phyloP scores from a whole-genome alignment of 2,888 invertebrate genomes.

The Tenthredo livida region DNA sequence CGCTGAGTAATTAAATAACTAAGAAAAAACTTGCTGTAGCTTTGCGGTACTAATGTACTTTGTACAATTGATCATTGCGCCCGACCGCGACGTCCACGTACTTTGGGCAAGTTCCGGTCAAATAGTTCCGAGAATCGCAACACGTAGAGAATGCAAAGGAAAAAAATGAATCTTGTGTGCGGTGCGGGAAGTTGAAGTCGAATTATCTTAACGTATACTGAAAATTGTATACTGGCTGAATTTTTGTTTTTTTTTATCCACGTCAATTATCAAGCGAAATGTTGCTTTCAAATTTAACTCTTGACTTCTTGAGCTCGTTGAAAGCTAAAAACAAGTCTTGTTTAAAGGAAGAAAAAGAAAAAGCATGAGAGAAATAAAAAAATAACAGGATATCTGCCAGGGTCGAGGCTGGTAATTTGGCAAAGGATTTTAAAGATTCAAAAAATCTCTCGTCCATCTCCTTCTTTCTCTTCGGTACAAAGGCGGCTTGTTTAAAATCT shows the following conservation, averaged over 20 bases:
- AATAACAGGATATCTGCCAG: not conserved
- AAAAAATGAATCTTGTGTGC: not conserved
- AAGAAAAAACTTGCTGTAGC: not conserved
- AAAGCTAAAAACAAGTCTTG: not conserved
- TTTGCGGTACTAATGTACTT: not conserved
- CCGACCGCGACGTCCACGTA: not conserved
- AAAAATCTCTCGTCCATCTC: not conserved
- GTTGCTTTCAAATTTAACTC: not conserved
- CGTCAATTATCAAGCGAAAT: conserved; percentile 1
- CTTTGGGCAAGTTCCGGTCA: not conserved
- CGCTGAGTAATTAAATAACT: conserved; percentile 37
- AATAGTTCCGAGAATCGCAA: not conserved
- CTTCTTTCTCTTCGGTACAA: not conserved
- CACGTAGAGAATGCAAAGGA: not conserved
- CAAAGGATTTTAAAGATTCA: not conserved
- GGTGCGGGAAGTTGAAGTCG: not conserved
- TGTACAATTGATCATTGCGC: not conserved
- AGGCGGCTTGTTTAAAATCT: conserved; percentile 13
- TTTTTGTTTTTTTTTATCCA: not conserved
- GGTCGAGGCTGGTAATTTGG: conserved; percentile 1
- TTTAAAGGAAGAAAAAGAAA: not conserved
- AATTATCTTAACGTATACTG: not conserved
- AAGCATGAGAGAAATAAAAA: not conserved
- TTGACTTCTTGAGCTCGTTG: not conserved
- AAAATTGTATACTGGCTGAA: not conserved